phyloP scores from a whole-genome alignment of 2,113 vertebrate species.

The Eretmochelys imbricata region DNA sequence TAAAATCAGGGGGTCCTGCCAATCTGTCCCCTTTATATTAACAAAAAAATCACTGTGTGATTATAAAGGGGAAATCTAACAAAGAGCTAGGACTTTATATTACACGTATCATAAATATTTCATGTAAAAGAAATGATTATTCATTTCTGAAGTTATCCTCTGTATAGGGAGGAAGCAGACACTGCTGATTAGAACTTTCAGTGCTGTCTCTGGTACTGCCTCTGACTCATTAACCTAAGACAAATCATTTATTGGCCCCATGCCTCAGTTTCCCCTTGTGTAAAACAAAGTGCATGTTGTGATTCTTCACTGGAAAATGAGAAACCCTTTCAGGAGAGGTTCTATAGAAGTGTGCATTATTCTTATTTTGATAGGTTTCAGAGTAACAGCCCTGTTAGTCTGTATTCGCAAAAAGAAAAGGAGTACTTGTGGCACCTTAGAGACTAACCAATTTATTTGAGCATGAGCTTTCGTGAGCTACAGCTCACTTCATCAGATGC shows the following conservation, averaged over 20 bases:
- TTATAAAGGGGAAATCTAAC: background rate
- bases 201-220: background rate
- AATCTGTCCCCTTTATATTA: background rate
- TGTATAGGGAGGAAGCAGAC: background rate
- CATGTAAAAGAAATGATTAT: background rate
- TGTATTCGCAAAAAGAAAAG: no score
- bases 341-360: background rate
- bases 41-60: background rate
- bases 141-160: background rate
- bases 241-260: background rate
- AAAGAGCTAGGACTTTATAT: background rate
- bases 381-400: no score
- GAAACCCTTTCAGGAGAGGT: background rate
- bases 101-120: background rate
- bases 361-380: no score
- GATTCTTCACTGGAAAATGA: background rate
- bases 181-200: background rate
- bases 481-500: no score
- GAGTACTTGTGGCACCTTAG: no score
- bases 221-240: background rate
- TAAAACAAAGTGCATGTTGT: background rate
- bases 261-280: background rate
- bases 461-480: no score
- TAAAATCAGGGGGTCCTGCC: background rate
- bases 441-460: no score